A percentile compares a stretch with the other conserved stretches of the same genome.
phyloP scores from a whole-genome alignment of 1,140 invertebrate species.

The Diabrotica virgifera region DNA sequence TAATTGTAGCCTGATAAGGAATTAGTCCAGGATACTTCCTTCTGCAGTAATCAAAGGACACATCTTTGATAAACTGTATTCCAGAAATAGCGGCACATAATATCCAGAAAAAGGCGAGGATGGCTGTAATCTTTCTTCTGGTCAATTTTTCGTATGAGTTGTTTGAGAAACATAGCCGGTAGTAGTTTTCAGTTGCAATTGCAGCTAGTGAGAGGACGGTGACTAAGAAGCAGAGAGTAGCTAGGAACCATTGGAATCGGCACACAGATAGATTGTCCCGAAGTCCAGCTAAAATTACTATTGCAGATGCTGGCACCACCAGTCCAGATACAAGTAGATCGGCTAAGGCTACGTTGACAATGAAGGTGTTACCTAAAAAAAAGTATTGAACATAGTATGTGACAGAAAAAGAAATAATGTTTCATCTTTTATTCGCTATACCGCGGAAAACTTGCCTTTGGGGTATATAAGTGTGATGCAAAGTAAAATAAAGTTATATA shows the following conservation, averaged over 20 bases:
- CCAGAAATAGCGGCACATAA: conserved; percentile 51
- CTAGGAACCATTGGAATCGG: conserved; percentile 64
- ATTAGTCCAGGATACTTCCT: conserved; percentile 50
- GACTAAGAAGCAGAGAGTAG: conserved; percentile 64
- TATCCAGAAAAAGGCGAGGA: conserved; percentile 55
- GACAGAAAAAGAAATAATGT: no score
- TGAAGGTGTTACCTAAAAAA: conserved; percentile 70
- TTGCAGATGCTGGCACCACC: conserved; percentile 68
- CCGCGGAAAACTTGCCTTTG: no score
- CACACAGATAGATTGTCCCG: conserved; percentile 61
- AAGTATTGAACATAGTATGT: no score
- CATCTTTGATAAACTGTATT: conserved; percentile 53
- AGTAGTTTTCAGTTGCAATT: conserved; percentile 64
- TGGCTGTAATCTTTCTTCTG: conserved; percentile 53
- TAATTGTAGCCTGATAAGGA: conserved; percentile 54
- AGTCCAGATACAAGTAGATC: conserved; percentile 70
- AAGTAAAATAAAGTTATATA: no score
- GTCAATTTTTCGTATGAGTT: conserved; percentile 53
- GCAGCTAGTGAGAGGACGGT: conserved; percentile 61
- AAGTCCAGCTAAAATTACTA: conserved; percentile 66
- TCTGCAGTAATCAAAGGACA: conserved; percentile 65
- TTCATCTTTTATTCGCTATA: no score
- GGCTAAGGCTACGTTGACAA: conserved; percentile 74
- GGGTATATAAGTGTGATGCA: no score
- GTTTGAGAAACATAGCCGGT: conserved; percentile 55